Conservation (phyloP, 2,113 vertebrate genomes). For the Aspiorhynchus laticeps region DNA sequence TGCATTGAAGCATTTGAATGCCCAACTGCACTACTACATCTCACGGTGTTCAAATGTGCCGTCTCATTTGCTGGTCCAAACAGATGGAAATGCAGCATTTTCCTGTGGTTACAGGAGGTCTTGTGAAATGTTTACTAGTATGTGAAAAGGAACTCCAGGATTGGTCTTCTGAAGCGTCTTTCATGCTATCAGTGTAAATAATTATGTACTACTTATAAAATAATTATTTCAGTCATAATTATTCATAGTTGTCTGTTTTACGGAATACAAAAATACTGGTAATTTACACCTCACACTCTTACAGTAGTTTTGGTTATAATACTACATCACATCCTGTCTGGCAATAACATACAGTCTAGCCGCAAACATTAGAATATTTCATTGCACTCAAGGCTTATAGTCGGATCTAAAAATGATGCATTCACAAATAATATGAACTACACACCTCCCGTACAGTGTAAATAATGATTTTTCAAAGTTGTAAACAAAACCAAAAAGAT, state of each 20-base stretch:
- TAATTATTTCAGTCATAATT: neutral
- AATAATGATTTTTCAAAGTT: too few species aligned
- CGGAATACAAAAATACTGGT: neutral
- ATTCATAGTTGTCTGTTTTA: neutral
- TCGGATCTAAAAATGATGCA: neutral
- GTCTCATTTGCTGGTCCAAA: conserved; percentile 14
- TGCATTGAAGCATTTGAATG: conserved; percentile 57
- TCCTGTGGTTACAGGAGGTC: neutral
- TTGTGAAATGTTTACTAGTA: conserved; percentile 1
- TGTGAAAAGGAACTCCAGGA: neutral
- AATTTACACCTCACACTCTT: neutral
- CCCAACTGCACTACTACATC: conserved; percentile 44
- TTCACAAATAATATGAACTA: neutral
- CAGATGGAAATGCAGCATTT: conserved; percentile 20
- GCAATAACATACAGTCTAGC: neutral
- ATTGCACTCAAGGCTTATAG: neutral
- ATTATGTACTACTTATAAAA: neutral
- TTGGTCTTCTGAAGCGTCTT: neutral
- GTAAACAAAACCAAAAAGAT: too few species aligned
- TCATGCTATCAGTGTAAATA: neutral
- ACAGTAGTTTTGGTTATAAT: neutral
- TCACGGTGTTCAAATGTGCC: conserved; percentile 55
- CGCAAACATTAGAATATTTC: neutral
- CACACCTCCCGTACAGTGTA: neutral
- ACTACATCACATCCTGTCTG: too few species aligned